A percentile compares a stretch with the other conserved stretches of the same genome.
phyloP scores from a whole-genome alignment of 2,113 vertebrate species.

The Laterallus jamaicensis region DNA sequence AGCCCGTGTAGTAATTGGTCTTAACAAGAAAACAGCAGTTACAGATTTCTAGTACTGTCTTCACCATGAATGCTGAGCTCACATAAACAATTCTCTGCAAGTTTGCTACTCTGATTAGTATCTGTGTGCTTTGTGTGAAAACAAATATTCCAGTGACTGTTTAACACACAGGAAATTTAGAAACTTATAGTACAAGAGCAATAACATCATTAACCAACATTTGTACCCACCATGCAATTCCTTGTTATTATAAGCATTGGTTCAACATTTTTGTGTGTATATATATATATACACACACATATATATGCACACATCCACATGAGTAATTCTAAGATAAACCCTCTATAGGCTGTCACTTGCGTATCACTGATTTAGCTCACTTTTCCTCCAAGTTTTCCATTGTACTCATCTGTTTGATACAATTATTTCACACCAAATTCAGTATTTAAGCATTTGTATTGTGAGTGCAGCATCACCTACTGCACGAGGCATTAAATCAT shows the following conservation, averaged over 20 bases:
- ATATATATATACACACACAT: neutral
- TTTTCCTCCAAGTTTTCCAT: neutral
- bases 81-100: neutral
- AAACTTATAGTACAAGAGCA: neutral
- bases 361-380: neutral
- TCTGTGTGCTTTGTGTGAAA: neutral
- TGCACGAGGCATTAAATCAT: fast-evolving
- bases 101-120: neutral
- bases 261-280: neutral
- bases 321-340: neutral
- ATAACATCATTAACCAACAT: neutral
- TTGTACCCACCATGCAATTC: neutral
- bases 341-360: neutral
- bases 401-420: neutral
- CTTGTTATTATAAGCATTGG: neutral
- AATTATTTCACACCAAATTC: neutral
- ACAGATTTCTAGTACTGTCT: neutral
- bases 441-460: neutral
- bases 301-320: neutral
- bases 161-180: neutral
- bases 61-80: neutral
- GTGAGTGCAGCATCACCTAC: neutral
- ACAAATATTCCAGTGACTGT: neutral
- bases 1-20: neutral
- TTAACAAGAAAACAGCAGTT: neutral